Conservation (phyloP, 2,888 invertebrate genomes). For the Dioctria rufipes region DNA sequence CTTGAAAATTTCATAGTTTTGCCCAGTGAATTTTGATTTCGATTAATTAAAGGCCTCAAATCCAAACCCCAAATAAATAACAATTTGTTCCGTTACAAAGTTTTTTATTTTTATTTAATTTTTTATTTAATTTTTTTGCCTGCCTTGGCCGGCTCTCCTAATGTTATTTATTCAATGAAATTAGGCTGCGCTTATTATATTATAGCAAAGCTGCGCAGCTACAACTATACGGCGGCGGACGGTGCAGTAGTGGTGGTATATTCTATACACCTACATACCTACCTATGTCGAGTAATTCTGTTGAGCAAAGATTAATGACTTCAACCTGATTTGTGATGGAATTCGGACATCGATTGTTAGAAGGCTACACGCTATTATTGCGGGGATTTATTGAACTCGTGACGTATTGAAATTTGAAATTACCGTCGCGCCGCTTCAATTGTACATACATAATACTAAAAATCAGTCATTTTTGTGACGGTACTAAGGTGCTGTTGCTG, state of each 20-base stretch:
- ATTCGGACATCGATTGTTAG: conserved; percentile 38
- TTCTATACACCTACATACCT: background rate
- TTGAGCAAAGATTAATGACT: conserved; percentile 43
- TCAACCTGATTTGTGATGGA: conserved; percentile 43
- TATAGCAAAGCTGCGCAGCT: background rate
- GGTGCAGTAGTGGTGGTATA: background rate
- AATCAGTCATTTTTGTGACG: background rate
- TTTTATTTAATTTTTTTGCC: too few relatives aligned
- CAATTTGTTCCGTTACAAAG: conserved; percentile 21
- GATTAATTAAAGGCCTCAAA: conserved; percentile 2
- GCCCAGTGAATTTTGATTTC: conserved; percentile 11
- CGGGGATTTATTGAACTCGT: conserved; percentile 43
- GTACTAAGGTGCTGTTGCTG: conserved; percentile 11
- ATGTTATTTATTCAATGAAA: conserved; percentile 40
- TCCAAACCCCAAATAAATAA: conserved; percentile 6
- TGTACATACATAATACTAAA: conserved; percentile 4
- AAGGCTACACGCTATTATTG: conserved; percentile 17
- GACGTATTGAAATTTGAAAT: conserved; percentile 40
- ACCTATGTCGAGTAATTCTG: background rate
- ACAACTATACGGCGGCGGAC: background rate
- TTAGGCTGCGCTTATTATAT: conserved; percentile 13
- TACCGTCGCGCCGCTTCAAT: conserved; percentile 6
- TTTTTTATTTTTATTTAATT: background rate
- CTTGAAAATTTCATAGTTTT: conserved; percentile 7
- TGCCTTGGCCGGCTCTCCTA: conserved; percentile 12